Percentiles rank a stretch among this genome's conserved stretches.
Evolutionary conservation across 2,113 vertebrate species (phyloP).

Genomic region (Morone saxatilis): DNA sequence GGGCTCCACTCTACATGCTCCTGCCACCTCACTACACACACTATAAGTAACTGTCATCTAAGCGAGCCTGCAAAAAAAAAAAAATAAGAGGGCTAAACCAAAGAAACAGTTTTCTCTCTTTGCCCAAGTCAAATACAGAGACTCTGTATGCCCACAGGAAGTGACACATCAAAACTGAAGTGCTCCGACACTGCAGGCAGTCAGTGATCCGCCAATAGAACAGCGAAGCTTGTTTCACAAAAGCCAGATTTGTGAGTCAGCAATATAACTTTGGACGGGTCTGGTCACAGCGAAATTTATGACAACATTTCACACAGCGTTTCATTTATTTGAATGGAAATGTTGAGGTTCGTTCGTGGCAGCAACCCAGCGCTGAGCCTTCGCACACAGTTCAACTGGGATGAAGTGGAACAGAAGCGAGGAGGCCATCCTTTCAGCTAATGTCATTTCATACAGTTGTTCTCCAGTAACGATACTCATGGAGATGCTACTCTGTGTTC

Average conservation of each 20-base stretch:
- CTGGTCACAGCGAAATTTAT: neutral
- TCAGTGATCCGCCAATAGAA: neutral
- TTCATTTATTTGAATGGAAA: neutral
- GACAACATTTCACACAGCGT: neutral
- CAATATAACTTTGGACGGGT: neutral
- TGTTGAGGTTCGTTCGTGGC: neutral
- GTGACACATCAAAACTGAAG: constrained; percentile 18
- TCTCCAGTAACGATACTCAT: too few relatives aligned
- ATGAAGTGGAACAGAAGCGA: too few relatives aligned
- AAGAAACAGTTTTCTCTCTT: neutral
- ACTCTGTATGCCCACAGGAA: constrained; percentile 35
- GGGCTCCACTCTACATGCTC: constrained; percentile 2
- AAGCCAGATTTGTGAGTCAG: constrained; percentile 28
- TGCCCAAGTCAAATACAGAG: neutral
- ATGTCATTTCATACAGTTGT: neutral
- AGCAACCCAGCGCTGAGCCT: too few relatives aligned
- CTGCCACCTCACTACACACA: neutral
- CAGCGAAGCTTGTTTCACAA: neutral
- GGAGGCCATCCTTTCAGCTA: neutral
- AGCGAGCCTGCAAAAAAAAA: neutral
- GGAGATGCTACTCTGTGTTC: neutral
- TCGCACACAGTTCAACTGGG: neutral
- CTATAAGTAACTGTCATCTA: neutral
- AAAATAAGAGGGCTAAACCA: neutral
- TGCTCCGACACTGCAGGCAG: neutral